These are phyloP conservation scores for Buceros bicornis DNA, from an alignment of 2,797 vertebrate genomes.

Conservation along the genomic window DNA sequence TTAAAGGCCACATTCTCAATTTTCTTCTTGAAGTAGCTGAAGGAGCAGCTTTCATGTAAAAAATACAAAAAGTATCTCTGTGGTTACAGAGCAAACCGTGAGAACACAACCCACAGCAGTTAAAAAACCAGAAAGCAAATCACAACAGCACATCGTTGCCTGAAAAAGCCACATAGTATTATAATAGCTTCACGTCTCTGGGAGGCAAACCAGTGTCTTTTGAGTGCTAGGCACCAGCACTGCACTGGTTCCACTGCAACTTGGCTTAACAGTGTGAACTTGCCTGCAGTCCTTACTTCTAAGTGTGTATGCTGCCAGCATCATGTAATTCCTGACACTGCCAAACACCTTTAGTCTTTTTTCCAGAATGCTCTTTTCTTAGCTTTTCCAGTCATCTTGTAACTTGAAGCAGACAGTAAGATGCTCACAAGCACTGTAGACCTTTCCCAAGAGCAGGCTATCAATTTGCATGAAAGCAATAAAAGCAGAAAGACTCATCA, in stretches of 20 bases:
- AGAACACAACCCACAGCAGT: slow-evolving; percentile 44
- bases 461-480: slow-evolving; percentile 52
- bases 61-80: slow-evolving; percentile 15
- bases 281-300: neutral
- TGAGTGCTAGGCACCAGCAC: neutral
- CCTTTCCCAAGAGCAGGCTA: slow-evolving; percentile 56
- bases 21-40: slow-evolving; percentile 11
- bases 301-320: neutral
- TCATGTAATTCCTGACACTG: neutral
- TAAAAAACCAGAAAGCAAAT: slow-evolving; percentile 35
- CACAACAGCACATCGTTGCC: neutral
- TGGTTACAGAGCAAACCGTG: slow-evolving; percentile 36
- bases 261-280: neutral
- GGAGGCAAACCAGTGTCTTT: neutral
- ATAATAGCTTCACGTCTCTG: neutral
- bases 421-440: neutral
- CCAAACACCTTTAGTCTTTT: neutral
- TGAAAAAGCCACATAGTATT: slow-evolving; percentile 6
- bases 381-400: neutral
- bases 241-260: neutral
- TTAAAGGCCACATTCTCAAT: slow-evolving; percentile 15
- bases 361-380: neutral
- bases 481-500: slow-evolving; percentile 39
- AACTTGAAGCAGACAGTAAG: slow-evolving; percentile 34
- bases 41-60: slow-evolving; percentile 27